Evolutionary conservation across 1,140 invertebrate genomes (phyloP).

Genomic region (Drosophila ercepeae): DNA sequence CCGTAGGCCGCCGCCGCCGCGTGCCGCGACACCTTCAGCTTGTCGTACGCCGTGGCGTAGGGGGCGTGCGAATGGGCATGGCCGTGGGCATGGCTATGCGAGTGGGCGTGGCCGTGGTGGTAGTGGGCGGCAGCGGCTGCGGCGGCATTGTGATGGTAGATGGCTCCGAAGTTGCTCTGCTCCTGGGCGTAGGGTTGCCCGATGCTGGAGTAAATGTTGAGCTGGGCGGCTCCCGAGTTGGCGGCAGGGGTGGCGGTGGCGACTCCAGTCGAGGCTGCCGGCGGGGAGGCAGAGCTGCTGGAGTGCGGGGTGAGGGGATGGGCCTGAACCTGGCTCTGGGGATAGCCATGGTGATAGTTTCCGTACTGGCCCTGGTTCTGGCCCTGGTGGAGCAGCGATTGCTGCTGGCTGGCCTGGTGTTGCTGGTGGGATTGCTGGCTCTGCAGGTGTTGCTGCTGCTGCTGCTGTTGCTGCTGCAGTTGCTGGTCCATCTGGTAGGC

Average conservation of each 20-base stretch:
- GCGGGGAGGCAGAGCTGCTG: constrained; percentile 51
- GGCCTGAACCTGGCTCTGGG: constrained; percentile 31
- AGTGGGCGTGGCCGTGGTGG: constrained; percentile 63
- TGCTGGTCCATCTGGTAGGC: constrained; percentile 63
- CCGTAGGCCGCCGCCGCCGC: constrained; percentile 69
- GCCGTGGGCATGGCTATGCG: constrained; percentile 58
- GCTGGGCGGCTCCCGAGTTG: constrained; percentile 37
- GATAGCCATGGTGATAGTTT: constrained; percentile 52
- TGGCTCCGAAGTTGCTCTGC: constrained; percentile 85
- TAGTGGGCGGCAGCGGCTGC: constrained; percentile 43
- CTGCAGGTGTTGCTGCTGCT: constrained; percentile 45
- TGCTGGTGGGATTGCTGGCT: constrained; percentile 52
- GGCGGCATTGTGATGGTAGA: constrained; percentile 84
- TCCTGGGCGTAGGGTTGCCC: constrained; percentile 84
- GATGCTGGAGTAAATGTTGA: constrained; percentile 76
- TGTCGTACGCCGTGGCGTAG: constrained; percentile 80
- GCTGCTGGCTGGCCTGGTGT: constrained; percentile 35
- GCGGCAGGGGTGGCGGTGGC: constrained; percentile 8
- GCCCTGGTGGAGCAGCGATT: constrained; percentile 24
- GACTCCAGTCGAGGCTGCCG: constrained; percentile 35
- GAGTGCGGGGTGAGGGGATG: constrained; percentile 64
- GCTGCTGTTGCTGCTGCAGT: constrained; percentile 52
- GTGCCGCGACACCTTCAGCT: constrained; percentile 75
- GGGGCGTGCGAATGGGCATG: constrained; percentile 59
- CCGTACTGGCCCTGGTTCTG: constrained; percentile 37